Evolutionary conservation across 2,888 invertebrate species (phyloP), one percentile per base, ranked within the genome.

Genomic region (Cabera pusaria): DNA sequence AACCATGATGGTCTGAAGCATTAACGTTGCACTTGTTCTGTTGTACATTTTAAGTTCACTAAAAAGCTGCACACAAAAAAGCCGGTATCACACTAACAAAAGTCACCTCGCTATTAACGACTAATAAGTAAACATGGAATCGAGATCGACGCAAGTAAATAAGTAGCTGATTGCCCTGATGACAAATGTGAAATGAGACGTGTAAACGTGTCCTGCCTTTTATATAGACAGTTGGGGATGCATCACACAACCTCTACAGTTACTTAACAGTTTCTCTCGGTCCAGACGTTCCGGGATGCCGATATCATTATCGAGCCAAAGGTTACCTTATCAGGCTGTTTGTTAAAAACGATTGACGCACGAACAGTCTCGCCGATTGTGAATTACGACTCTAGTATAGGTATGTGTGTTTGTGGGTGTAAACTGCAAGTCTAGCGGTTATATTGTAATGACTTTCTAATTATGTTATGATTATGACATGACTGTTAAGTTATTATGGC

Each of bases 271-370:
- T 69, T 75, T 69, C 58, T 60, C 49, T 68, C 72, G 71, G 72
- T 69, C 76, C 80, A 87, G 86, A 86, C 87, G 85, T 82, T 84
- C 87, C 86, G 85, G 87, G 82, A 85, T 83, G 73, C 64, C 59
- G 87, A 86, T 87, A 87, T 79, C 68, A n/a, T n/a, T n/a, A n/a
- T n/a, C n/a, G n/a, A n/a, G n/a, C n/a, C n/a, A 79, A 70, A 64
- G 85, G 86, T 86, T 80, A 84, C 79, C 82, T 83, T 87, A 87
- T 87, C 87, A 43, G 38, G 20, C 44, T 56, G 72, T 65, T 85
- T 85, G 79, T 85, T 78, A 52, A 78, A 79, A 80, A 72, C 76
- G 59, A 84, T 80, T 88, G 87, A 88, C 87, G 87, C 86, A 87
- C 86, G 78, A 71, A 65, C 71, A 64, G 76, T 77, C 81, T 77